These are phyloP conservation scores for Poecilia wingei DNA, from an alignment of 2,797 vertebrate species.

Conservation along the genomic window DNA sequence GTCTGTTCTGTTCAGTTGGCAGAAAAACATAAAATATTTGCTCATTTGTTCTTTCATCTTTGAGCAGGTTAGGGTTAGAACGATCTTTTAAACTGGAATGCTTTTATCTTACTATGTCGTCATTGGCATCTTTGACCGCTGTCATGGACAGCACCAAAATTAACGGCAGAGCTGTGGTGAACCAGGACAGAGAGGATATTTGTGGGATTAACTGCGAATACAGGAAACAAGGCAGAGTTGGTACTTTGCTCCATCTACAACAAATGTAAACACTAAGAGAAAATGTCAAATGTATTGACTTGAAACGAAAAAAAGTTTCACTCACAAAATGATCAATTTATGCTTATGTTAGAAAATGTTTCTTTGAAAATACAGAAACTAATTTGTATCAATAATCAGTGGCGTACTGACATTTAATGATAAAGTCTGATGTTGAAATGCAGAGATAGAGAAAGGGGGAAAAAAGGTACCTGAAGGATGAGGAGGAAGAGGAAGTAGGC, in stretches of 20 bases:
- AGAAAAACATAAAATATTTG: slow-evolving; percentile 7
- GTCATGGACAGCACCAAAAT: slow-evolving; percentile 28
- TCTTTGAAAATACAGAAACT: background rate
- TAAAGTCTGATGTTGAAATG: background rate
- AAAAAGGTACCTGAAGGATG: slow-evolving; percentile 18
- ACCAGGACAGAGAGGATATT: slow-evolving; percentile 36
- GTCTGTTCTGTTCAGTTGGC: slow-evolving; percentile 83
- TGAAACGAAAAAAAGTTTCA: background rate
- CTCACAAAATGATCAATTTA: background rate
- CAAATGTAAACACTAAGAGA: background rate
- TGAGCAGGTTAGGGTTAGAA: background rate
- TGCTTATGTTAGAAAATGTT: background rate
- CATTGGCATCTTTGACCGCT: slow-evolving; percentile 28
- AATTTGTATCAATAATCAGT: background rate
- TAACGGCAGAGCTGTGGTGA: slow-evolving; percentile 34
- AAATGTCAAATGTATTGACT: background rate
- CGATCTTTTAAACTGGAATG: background rate
- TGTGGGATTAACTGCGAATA: slow-evolving; percentile 35
- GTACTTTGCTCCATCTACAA: background rate
- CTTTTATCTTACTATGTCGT: slow-evolving; percentile 33
- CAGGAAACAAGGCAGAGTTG: background rate
- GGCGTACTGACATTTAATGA: background rate
- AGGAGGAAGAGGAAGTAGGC: slow-evolving; percentile 84
- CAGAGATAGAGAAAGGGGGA: background rate
- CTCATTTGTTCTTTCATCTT: slow-evolving; percentile 1